Evolutionary conservation across 2,113 vertebrate genomes (phyloP), one percentile per base, ranked within the genome.

Genomic region (Pterocles burchelli): DNA sequence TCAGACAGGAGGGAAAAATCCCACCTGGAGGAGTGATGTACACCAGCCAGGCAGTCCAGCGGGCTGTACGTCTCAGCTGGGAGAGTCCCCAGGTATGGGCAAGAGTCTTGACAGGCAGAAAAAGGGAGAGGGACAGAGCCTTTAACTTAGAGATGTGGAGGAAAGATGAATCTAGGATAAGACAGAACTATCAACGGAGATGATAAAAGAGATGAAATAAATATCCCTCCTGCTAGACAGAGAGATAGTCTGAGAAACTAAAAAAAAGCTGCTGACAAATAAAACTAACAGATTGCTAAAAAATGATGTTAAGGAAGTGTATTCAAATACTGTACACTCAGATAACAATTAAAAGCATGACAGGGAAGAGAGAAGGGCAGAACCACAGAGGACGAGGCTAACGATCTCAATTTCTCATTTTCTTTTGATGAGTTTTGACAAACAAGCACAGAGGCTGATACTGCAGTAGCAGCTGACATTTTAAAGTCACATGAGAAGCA

Each of bases 201-300:
- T 7, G 34, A 66, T 34, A 63, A 74, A 19, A 90, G 72, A 76
- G 21, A 65, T 84, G 74, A 88, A 85, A 59, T 17, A 51, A 85
- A 67, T 59, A 62, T 82, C 55, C 58, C 66, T 75, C 38, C 55
- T 75, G 38, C 58, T 59, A 63, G 58, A 87, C 52, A 67, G 34
- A 88, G 61, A 54, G n/a, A 75, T 68, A 66, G 85, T 84, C 36
- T 4, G 57, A 77, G 59, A 87, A 85, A 88, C 79, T 76, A 12
- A 82, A 87, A 58, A 71, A 84, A 63, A 95, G 29, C 58, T 70
- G 71, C 66, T 94, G 76, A 88, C 41, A 41, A 41, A 41, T 41
- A 6, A 5, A 81, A 81, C 68, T 62, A 92, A 51, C 81, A 95
- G 68, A 82, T 72, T 7, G 14, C 49, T 76, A 45, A 70, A 89